Evolutionary conservation across 2,797 vertebrate genomes (phyloP), one percentile per base, ranked within the genome.

Genomic region (Sebastes nivosus): DNA sequence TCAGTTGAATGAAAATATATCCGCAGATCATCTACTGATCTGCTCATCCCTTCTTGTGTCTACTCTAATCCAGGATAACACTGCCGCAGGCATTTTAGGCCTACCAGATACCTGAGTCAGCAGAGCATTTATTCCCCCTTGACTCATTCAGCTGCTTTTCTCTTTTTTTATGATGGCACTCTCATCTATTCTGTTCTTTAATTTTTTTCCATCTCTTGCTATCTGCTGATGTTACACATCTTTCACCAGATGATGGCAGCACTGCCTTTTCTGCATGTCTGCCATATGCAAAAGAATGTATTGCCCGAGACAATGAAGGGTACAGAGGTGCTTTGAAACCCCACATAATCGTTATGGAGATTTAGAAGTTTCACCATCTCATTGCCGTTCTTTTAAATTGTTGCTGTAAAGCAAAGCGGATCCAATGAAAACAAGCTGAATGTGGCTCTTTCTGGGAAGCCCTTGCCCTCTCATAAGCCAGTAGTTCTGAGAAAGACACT

Each of bases 171-270:
- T 42, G 20, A 27, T 34, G n/a, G 11, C 55, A 38, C 67, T 69
- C 67, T 36, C 20, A 13, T 34, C 22, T 58, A 0, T 60, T 80
- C 52, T 83, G 7, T 65, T 30, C 12, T 52, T 54, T 71, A 7
- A 16, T 29, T 82, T 34, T 84, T 59, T 67, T 14, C 20, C 34
- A 14, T 29, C 50, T 58, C 8, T 61, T 59, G 14, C 58, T 8
- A 8, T 68, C 36, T 75, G 8, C 72, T 82, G 70, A 38, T 60
- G 7, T 32, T 91, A 60, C 75, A 79, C 30, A 61, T 38, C 59
- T 87, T 82, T 75, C 54, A 87, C 92, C 96, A 95, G 92, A 85
- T 36, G 95, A 78, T 90, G 94, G 95, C 91, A 96, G 94, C 93
- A 94, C 85, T 87, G 66, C 54, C 83, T 64, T 69, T 86, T 36